A percentile compares a stretch with the other conserved stretches of the same genome.
phyloP scores from a whole-genome alignment of 2,797 vertebrate genomes.

The Pseudocheirus occidentalis region DNA sequence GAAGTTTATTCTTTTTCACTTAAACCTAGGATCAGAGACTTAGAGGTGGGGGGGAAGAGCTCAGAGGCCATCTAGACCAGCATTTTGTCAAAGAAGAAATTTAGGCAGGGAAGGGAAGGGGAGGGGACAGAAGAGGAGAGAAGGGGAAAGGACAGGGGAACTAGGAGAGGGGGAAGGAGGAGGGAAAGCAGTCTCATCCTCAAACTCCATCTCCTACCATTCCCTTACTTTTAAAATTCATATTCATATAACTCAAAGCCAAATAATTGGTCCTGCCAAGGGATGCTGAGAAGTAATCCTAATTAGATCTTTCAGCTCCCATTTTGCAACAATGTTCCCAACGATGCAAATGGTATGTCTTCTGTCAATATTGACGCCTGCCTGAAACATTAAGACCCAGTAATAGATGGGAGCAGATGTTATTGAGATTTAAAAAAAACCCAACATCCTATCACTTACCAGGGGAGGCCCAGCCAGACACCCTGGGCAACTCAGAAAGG shows the following conservation, averaged over 20 bases:
- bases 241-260: conserved; percentile 21
- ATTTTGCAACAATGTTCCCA: not conserved
- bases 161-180: not conserved
- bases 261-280: conserved; percentile 44
- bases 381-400: not conserved
- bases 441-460: not conserved
- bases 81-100: not conserved
- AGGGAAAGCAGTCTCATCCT: not conserved
- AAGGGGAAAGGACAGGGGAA: not conserved
- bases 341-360: not conserved
- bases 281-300: not conserved
- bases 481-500: not conserved
- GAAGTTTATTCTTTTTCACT: not conserved
- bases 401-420: conserved; percentile 14
- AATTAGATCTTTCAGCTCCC: conserved; percentile 41
- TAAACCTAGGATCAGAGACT: not conserved
- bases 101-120: not conserved
- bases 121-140: not conserved
- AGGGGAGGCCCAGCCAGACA: not conserved
- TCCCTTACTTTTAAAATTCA: not conserved
- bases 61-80: not conserved
- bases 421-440: conserved; percentile 17
- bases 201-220: not conserved
- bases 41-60: not conserved
- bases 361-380: conserved; percentile 52